phyloP scores from a whole-genome alignment of 2,797 vertebrate species.

The Phalanger gymnotis region DNA sequence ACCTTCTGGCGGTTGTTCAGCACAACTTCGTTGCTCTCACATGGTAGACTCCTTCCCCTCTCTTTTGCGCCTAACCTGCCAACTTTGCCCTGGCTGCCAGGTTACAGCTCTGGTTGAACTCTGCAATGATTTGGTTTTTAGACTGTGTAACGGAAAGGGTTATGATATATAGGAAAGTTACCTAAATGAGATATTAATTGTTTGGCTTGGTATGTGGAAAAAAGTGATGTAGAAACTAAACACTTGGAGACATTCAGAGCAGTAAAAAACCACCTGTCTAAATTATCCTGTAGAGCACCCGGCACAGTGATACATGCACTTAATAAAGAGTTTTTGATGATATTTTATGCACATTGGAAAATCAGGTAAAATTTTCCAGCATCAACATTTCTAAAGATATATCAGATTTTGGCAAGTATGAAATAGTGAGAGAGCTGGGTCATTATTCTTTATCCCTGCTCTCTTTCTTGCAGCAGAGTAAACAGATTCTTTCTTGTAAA shows the following conservation, averaged over 20 bases:
- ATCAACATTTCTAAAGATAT: constrained; percentile 21
- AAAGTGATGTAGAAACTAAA: constrained; percentile 77
- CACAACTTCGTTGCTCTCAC: neutral
- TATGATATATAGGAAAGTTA: constrained; percentile 83
- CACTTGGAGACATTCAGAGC: constrained; percentile 59
- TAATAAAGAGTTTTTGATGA: constrained; percentile 5
- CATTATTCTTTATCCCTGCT: neutral
- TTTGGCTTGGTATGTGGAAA: constrained; percentile 80
- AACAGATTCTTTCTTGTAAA: neutral
- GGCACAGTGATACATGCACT: neutral
- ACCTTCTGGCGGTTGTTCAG: neutral
- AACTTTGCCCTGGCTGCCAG: neutral
- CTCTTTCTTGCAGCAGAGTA: neutral
- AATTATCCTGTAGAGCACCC: neutral
- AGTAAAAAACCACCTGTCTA: constrained; percentile 70
- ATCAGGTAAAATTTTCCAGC: constrained; percentile 28
- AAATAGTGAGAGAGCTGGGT: neutral
- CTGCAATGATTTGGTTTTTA: constrained; percentile 70
- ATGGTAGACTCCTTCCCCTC: neutral
- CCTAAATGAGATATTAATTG: constrained; percentile 76
- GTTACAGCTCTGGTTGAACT: neutral
- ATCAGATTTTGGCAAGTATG: constrained; percentile 21
- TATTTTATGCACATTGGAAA: constrained; percentile 29
- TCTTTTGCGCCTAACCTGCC: neutral
- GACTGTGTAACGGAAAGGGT: constrained; percentile 76